Percentiles rank a stretch among this genome's conserved stretches.
Conservation (phyloP, 2,888 invertebrate species). For the Coronaproctus castanopsis region DNA sequence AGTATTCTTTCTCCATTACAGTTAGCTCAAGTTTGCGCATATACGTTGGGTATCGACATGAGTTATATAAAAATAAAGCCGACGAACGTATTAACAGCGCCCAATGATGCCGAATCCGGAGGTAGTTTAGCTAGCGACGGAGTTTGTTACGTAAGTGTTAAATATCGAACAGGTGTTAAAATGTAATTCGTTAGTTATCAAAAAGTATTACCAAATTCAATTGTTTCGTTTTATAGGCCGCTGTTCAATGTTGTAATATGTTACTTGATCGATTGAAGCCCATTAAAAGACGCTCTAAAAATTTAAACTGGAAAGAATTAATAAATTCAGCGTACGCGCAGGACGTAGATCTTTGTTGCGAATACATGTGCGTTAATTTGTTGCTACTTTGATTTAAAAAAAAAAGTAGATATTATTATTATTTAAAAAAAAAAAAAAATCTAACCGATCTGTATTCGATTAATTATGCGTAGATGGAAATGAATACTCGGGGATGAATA, state of each 20-base stretch:
- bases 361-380: slow-evolving; percentile 7
- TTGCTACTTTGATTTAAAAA: no score
- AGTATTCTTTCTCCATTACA: no score
- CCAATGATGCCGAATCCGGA: slow-evolving; percentile 28
- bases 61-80: slow-evolving; percentile 27
- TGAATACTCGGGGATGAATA: no score
- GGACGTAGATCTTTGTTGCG: slow-evolving; percentile 4
- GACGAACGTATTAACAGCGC: slow-evolving; percentile 25
- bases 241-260: slow-evolving; percentile 10
- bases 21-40: slow-evolving; percentile 29
- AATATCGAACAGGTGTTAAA: no score
- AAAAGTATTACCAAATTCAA: no score
- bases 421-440: no score
- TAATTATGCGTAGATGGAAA: no score
- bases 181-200: no score
- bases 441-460: no score
- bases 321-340: slow-evolving; percentile 1
- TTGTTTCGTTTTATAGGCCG: slow-evolving; percentile 2
- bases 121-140: slow-evolving; percentile 26
- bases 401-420: no score
- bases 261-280: slow-evolving; percentile 42
- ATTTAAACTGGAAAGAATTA: slow-evolving; percentile 57
- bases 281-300: slow-evolving; percentile 48
- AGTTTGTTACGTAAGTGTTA: slow-evolving; percentile 20
- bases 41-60: slow-evolving; percentile 28